These are phyloP conservation scores for Falcunculus frontatus DNA, from an alignment of 2,113 vertebrate species.

Conservation along the genomic window DNA sequence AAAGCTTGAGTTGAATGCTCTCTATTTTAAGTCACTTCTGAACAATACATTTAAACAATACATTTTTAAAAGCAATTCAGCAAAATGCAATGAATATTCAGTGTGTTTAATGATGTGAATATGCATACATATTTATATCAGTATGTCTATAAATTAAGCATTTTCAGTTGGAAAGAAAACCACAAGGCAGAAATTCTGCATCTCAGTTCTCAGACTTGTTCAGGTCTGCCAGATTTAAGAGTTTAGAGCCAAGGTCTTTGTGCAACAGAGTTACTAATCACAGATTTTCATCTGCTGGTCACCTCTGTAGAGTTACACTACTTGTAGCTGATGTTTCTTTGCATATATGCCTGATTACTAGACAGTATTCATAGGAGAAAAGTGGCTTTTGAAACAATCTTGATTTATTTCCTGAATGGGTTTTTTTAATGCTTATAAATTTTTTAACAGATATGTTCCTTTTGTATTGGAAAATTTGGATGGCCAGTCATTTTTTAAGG, in stretches of 20 bases:
- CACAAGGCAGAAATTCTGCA: neutral
- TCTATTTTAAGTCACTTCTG: neutral
- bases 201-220: neutral
- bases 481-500: neutral
- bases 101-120: neutral
- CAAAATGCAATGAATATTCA: neutral
- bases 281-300: neutral
- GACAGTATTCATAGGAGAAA: neutral
- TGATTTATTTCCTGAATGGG: neutral
- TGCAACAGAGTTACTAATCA: neutral
- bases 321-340: neutral
- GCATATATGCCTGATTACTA: neutral
- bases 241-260: neutral
- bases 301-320: neutral
- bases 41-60: neutral
- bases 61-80: neutral
- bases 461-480: neutral
- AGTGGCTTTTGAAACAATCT: neutral
- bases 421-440: neutral
- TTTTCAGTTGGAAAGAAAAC: neutral
- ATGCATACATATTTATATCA: neutral
- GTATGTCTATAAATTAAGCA: neutral
- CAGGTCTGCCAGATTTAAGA: neutral
- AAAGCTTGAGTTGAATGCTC: neutral
- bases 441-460: neutral